A percentile compares a stretch with the other conserved stretches of the same genome.
phyloP scores from a whole-genome alignment of 2,888 invertebrate species.

The Athripsodes cinereus region DNA sequence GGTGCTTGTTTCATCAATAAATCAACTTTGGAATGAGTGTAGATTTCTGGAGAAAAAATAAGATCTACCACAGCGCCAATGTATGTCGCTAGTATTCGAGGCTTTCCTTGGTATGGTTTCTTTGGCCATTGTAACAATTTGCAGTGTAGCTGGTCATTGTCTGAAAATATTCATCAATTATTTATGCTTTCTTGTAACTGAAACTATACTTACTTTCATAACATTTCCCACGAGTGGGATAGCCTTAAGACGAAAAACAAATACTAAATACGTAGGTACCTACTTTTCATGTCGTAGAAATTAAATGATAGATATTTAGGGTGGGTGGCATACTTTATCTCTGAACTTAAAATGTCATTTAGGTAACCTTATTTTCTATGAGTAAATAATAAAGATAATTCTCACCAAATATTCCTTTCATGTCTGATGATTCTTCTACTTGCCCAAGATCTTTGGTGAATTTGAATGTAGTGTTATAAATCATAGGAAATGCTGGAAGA shows the following conservation, averaged over 20 bases:
- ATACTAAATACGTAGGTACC: no score
- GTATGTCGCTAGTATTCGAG: slow-evolving; percentile 56
- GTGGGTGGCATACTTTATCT: no score
- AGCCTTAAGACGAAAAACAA: no score
- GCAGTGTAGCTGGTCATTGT: slow-evolving; percentile 30
- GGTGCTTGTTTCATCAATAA: slow-evolving; percentile 62
- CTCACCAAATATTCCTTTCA: no score
- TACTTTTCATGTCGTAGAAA: no score
- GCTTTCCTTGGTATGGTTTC: slow-evolving; percentile 37
- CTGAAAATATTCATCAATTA: not conserved
- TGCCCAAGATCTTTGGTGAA: slow-evolving; percentile 55
- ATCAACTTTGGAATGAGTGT: slow-evolving; percentile 56
- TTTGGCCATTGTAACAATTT: slow-evolving; percentile 60
- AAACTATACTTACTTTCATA: no score
- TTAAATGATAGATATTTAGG: no score
- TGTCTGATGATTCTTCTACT: slow-evolving; percentile 27
- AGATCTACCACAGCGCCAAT: slow-evolving; percentile 58
- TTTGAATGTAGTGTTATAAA: slow-evolving; percentile 64
- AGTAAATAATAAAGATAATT: no score
- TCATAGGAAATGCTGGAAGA: slow-evolving; percentile 65
- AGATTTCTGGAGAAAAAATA: slow-evolving; percentile 56
- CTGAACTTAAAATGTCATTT: no score
- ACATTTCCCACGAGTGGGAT: not conserved
- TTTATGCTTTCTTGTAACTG: no score
- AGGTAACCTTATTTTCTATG: no score